Base-by-base conservation (phyloP, 1,140 invertebrate genomes). In the Ceratitis capitata region DNA sequence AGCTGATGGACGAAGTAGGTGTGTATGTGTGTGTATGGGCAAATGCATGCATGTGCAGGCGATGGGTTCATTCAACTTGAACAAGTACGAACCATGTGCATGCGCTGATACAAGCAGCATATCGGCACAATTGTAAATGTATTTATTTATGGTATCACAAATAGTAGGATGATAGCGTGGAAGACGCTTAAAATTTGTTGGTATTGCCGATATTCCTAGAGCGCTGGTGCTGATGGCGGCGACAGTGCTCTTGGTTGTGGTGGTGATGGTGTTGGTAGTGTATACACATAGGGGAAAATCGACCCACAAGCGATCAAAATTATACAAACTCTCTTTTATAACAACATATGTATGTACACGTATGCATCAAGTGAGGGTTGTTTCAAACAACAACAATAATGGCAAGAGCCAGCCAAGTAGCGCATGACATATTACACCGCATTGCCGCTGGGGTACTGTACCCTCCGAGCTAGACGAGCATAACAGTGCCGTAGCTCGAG, bases 101-200 rank as follows among this genome's bases (percentile, higher is more conserved):
- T 19, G 53, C 53, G 53, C 35, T 42, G 32, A 39, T 42, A 45
- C 39, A 78, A n/a, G 39, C 47, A 49, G n/a, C 6, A 49, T 61
- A 61, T 12, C 23, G 5, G 5, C 16, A 35, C n/a, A 78, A 23
- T 45, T 45, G 39, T 78, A 78, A 23, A 78, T 47, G 35, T 26
- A 78, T 78, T 78, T 78, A 45, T 78, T 78, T 78, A 78, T 78
- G 69, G 39, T 78, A 78, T 78, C 42, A n/a, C n/a, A 78, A 78
- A 78, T 78, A 47, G 69, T 78, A 78, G 19, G n/a, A 42, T 78
- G 69, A 78, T 78, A 78, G 69, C 7, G 32, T 9, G n/a, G 69
- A 78, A 35, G 39, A 45, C 69, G 32, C 39, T 39, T 78, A 39
- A 9, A 45, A 39, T n/a, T 23, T 42, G 39, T 42, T 78, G 69